Percentiles rank a stretch among this genome's conserved stretches.
Evolutionary conservation across 2,113 vertebrate genomes (phyloP).

Genomic region (Nettapus auritus): DNA sequence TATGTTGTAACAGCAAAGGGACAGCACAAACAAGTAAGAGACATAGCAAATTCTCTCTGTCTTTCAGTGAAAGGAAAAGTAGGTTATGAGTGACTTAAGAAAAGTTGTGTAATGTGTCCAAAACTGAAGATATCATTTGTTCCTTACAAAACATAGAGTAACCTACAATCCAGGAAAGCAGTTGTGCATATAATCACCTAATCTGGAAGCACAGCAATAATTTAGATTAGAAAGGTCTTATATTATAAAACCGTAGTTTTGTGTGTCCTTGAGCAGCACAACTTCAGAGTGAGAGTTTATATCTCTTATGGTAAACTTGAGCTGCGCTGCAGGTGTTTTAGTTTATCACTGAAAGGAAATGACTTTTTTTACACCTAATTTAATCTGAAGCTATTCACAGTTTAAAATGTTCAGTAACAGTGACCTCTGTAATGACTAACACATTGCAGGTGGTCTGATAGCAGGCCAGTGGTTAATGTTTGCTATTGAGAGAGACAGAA

Average conservation of each 20-base stretch:
- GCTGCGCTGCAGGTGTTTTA: conserved; percentile 84
- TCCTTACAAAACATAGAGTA: neutral
- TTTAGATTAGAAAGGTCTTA: conserved; percentile 49
- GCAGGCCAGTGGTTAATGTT: conserved; percentile 82
- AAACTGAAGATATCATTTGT: neutral
- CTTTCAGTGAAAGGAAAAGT: neutral
- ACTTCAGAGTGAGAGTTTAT: conserved; percentile 66
- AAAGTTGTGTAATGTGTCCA: neutral
- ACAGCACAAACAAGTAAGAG: neutral
- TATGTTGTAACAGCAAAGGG: neutral
- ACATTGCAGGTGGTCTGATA: conserved; percentile 94
- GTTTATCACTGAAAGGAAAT: conserved; percentile 98
- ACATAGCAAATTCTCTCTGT: neutral
- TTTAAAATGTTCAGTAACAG: conserved; percentile 92
- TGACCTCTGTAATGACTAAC: conserved; percentile 97
- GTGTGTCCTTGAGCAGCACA: conserved; percentile 18
- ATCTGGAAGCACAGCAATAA: conserved; percentile 6
- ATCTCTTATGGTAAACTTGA: conserved; percentile 79
- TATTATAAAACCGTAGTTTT: conserved; percentile 48
- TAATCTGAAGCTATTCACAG: conserved; percentile 98
- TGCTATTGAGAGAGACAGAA: conserved; percentile 52
- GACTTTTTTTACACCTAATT: conserved; percentile 99
- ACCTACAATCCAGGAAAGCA: neutral
- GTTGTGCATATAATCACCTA: neutral
- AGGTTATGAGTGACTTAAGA: neutral